These are phyloP conservation scores for Gallinago media DNA, from an alignment of 2,113 vertebrate species.

Conservation along the genomic window DNA sequence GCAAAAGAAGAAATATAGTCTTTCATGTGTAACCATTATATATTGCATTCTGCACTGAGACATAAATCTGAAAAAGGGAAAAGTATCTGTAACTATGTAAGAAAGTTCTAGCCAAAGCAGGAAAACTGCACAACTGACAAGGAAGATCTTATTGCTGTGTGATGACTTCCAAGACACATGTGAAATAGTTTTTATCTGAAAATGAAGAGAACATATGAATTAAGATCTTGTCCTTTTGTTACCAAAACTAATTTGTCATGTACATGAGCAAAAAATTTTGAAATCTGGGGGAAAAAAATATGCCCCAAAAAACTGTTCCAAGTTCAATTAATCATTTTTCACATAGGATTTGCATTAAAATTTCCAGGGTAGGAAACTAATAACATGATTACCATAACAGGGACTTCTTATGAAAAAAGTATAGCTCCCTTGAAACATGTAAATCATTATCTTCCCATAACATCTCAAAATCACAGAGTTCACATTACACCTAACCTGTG, in stretches of 20 bases:
- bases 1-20: not conserved
- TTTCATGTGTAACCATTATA: slow-evolving; percentile 14
- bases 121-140: not conserved
- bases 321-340: not conserved
- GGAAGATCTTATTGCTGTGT: not conserved
- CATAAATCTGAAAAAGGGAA: slow-evolving; percentile 2
- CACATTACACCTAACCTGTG: not conserved
- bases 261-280: not conserved
- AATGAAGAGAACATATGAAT: not conserved
- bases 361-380: not conserved
- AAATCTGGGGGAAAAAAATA: not conserved
- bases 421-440: not conserved
- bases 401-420: not conserved
- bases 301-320: not conserved
- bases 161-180: slow-evolving; percentile 8
- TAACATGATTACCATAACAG: slow-evolving; percentile 7
- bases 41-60: not conserved
- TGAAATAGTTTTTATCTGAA: slow-evolving; percentile 18
- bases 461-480: not conserved
- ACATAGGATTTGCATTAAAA: not conserved
- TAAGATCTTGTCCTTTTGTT: slow-evolving; percentile 24
- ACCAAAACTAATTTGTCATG: slow-evolving; percentile 15
- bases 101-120: slow-evolving; percentile 2
- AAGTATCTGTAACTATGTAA: not conserved
- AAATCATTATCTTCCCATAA: not conserved